Conservation (phyloP, 2,888 invertebrate genomes). For the Tetanocera ferruginea region DNA sequence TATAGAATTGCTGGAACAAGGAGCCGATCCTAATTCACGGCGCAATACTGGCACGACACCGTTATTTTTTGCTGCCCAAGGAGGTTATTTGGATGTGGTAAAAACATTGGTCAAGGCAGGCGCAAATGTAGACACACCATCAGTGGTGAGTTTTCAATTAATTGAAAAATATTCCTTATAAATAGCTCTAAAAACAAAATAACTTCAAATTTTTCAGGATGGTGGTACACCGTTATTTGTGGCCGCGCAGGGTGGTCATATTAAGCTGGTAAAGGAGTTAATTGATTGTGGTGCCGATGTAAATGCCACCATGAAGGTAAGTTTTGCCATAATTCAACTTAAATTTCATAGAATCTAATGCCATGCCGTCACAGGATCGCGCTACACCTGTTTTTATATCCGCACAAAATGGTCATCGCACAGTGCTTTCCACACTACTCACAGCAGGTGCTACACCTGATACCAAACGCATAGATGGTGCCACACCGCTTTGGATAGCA, state of each 20-base stretch:
- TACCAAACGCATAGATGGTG: constrained; percentile 83
- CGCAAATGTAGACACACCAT: constrained; percentile 83
- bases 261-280: constrained; percentile 88
- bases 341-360: neutral
- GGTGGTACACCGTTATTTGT: constrained; percentile 96
- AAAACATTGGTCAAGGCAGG: constrained; percentile 82
- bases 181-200: neutral
- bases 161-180: neutral
- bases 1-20: constrained; percentile 86
- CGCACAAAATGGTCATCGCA: constrained; percentile 92
- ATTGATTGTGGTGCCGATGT: constrained; percentile 85
- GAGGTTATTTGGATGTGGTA: constrained; percentile 89
- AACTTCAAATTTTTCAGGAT: constrained; percentile 74
- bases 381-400: constrained; percentile 94
- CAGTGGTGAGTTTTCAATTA: constrained; percentile 75
- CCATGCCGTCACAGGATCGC: constrained; percentile 78
- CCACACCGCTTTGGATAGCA: constrained; percentile 94
- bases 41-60: constrained; percentile 94
- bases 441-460: constrained; percentile 82
- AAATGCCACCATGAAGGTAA: constrained; percentile 87
- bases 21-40: constrained; percentile 88
- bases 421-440: constrained; percentile 81
- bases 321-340: neutral
- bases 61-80: constrained; percentile 94
- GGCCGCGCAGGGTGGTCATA: constrained; percentile 90